Percentiles rank a stretch among this genome's conserved stretches.
These are phyloP conservation scores for Acrobasis suavella DNA, from an alignment of 2,888 invertebrate genomes.

Conservation along the genomic window DNA sequence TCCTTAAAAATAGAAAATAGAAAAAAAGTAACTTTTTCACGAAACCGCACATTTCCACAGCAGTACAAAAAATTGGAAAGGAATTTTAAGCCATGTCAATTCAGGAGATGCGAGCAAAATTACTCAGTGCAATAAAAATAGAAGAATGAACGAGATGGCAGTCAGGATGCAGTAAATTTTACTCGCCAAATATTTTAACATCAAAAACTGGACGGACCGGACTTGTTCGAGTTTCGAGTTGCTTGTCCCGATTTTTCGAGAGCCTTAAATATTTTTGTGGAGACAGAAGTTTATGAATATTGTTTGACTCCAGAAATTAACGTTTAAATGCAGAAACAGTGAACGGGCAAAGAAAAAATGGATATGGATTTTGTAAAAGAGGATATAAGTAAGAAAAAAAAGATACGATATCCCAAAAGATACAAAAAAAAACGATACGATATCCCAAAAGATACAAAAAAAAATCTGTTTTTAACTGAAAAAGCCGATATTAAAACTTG, in stretches of 20 bases:
- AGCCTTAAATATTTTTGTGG: background rate
- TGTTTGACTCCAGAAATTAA: no score
- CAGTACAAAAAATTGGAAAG: background rate
- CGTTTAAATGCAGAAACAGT: no score
- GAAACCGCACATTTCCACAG: background rate
- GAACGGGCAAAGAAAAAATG: no score
- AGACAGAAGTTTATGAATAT: background rate
- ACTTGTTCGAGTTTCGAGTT: background rate
- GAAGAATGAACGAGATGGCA: constrained; percentile 11
- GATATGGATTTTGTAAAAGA: no score
- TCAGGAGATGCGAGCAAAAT: constrained; percentile 16
- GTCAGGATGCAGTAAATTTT: constrained; percentile 18
- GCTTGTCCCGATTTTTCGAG: constrained; percentile 1
- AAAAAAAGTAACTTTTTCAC: no score
- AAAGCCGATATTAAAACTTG: no score
- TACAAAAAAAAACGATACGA: no score
- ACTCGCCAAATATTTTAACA: constrained; percentile 12
- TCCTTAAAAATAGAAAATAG: no score
- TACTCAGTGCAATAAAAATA: constrained; percentile 19
- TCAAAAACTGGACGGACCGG: constrained; percentile 8
- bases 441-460: no score
- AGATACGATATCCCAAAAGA: no score
- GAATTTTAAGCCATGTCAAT: background rate
- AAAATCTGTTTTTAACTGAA: no score
- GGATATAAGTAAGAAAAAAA: no score